Conservation (phyloP, 2,888 invertebrate species). For the Parnassius orleans region DNA sequence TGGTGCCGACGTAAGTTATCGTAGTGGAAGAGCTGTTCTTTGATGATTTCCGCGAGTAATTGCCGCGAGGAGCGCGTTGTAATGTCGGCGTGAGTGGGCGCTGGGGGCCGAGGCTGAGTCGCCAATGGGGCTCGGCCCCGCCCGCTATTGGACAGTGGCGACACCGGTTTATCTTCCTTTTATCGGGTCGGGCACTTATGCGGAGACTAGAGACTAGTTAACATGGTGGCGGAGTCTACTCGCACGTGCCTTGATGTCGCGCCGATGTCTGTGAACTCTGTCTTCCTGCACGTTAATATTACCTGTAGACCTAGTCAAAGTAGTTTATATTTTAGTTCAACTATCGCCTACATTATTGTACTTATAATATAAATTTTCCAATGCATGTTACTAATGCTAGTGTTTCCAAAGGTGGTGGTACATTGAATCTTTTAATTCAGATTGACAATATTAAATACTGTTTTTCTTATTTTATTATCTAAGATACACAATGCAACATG, state of each 20-base stretch:
- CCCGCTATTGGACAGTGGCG: constrained; percentile 32
- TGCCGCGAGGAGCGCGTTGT: neutral
- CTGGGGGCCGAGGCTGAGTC: constrained; percentile 8
- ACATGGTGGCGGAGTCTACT: constrained; percentile 19
- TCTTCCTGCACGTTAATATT: neutral
- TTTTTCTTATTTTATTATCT: no score
- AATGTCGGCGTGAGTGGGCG: neutral
- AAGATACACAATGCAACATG: no score
- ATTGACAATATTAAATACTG: no score
- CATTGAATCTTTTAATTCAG: no score
- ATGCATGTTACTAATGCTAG: no score
- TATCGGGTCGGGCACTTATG: constrained; percentile 15
- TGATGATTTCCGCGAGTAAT: neutral
- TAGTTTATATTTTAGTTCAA: no score
- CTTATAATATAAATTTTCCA: no score
- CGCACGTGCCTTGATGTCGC: constrained; percentile 3
- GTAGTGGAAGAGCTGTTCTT: neutral
- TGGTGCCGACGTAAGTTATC: neutral
- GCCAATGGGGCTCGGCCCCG: constrained; percentile 42
- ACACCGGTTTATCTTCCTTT: constrained; percentile 14
- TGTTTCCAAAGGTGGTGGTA: no score
- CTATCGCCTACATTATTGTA: no score
- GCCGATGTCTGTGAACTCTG: neutral
- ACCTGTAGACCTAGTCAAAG: neutral
- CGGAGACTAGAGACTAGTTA: constrained; percentile 3